These are phyloP conservation scores for Dallia pectoralis DNA, from an alignment of 2,797 vertebrate genomes.

Conservation along the genomic window DNA sequence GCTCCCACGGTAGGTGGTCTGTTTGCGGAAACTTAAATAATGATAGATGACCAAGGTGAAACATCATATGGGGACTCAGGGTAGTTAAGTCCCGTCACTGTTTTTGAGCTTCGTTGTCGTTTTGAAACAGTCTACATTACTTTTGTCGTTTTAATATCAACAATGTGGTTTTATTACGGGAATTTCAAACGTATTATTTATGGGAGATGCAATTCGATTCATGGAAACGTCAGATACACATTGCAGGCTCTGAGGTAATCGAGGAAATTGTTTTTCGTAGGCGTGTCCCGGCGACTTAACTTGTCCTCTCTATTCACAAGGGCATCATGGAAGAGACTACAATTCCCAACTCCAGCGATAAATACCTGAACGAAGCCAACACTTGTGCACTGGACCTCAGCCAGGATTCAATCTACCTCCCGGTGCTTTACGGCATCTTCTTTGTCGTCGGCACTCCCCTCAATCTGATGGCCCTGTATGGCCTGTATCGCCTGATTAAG, in stretches of 20 bases:
- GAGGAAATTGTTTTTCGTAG: not conserved
- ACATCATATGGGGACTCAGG: not conserved
- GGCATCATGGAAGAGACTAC: conserved; percentile 30
- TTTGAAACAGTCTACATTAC: not conserved
- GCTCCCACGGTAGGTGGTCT: no score
- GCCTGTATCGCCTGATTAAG: conserved; percentile 44
- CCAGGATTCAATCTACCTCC: conserved; percentile 41
- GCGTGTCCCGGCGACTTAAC: not conserved
- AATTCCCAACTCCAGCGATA: conserved; percentile 1
- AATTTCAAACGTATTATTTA: no score
- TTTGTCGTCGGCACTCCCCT: conserved; percentile 41
- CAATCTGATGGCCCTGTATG: conserved; percentile 41
- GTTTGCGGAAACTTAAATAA: not conserved
- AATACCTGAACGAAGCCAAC: conserved; percentile 10
- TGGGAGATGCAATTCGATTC: no score
- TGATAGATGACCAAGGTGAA: not conserved
- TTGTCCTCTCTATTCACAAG: conserved; percentile 5
- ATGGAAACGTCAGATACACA: not conserved
- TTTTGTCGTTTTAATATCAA: not conserved
- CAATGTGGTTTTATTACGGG: no score
- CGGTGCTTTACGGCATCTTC: conserved; percentile 36
- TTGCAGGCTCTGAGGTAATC: not conserved
- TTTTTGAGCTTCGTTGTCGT: not conserved
- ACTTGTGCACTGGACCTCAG: conserved; percentile 43
- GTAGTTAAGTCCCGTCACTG: not conserved